A percentile compares a stretch with the other conserved stretches of the same genome.
These are phyloP conservation scores for Andrena trimmerana DNA, from an alignment of 2,888 invertebrate species.

Conservation along the genomic window DNA sequence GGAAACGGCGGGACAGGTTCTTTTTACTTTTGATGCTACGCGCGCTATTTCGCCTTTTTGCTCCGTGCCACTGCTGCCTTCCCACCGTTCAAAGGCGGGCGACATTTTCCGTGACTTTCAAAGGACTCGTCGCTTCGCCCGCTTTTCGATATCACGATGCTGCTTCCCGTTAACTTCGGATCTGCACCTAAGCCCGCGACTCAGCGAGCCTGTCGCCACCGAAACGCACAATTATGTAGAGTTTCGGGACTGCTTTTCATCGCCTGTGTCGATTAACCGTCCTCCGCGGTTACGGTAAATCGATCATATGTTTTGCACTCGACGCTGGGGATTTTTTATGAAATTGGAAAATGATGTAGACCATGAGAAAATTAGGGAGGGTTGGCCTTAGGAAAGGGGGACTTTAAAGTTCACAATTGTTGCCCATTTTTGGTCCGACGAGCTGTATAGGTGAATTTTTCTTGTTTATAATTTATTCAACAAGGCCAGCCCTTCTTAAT, in stretches of 20 bases:
- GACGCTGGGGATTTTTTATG: no score
- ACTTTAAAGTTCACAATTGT: no score
- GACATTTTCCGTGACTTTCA: slow-evolving; percentile 44
- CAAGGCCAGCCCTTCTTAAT: no score
- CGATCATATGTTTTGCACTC: no score
- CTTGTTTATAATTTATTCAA: no score
- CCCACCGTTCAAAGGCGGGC: slow-evolving; percentile 42
- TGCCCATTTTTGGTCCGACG: no score
- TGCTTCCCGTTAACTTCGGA: slow-evolving; percentile 17
- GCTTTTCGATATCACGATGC: slow-evolving; percentile 13
- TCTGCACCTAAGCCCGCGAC: background rate
- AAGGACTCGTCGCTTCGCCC: slow-evolving; percentile 15
- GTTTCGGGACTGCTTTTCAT: background rate
- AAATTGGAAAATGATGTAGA: no score
- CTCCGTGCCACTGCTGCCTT: slow-evolving; percentile 11
- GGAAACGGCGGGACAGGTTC: slow-evolving; percentile 48
- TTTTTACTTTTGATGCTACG: slow-evolving; percentile 41
- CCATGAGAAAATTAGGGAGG: no score
- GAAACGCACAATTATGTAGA: background rate
- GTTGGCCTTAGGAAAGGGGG: no score
- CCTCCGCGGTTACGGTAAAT: background rate
- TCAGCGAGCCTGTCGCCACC: background rate
- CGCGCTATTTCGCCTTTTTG: slow-evolving; percentile 38
- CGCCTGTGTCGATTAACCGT: background rate
- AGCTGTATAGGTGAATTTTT: no score